Evolutionary conservation across 2,888 invertebrate species (phyloP), one percentile per base, ranked within the genome.

Genomic region (Clostera curtula): DNA sequence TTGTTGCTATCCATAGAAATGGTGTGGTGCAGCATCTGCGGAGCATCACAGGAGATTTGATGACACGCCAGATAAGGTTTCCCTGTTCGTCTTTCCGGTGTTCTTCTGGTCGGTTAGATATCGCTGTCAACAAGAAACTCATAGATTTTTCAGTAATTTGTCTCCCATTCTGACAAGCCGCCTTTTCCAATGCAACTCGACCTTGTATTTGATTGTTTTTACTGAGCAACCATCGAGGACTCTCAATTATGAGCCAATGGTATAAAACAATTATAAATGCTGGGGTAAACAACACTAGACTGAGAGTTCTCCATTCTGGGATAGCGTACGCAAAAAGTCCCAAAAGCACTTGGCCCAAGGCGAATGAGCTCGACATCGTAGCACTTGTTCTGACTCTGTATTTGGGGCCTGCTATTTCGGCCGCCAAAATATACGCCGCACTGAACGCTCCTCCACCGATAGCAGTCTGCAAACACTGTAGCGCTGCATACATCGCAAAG

Each of bases 391-490:
- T 52, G 1, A 92, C 90, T 18, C 93, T 85, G 32, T 88, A 87
- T 25, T 87, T 87, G 1, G 91, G 90, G 0, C 91, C 92, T 3
- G 93, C 91, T 44, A 92, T 67, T 63, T 94, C 93, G 31, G 93
- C 84, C 21, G 88, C 91, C 85, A 77, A 36, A 65, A 85, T 75
- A 36, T 82, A 82, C n/a, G 63, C 67, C 6, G 80, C 79, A 34
- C 79, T 80, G 28, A 65, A 82, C 7, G 70, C 52, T 9, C 80
- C 82, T 2, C 79, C 80, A 13, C 80, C 80, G 16, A 79, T 52
- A 8, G 77, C 74, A 4, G 70, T 69, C 32, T 79, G 75, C 35
- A 76, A 45, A 39, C 79, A 73, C 34, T 82, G 79, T 17, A 79
- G 41, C 7, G 68, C 49, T 7, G 66, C 56, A 43, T 77, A 80